Conservation (phyloP, 1,140 invertebrate species). For the Bombyx mandarina region DNA sequence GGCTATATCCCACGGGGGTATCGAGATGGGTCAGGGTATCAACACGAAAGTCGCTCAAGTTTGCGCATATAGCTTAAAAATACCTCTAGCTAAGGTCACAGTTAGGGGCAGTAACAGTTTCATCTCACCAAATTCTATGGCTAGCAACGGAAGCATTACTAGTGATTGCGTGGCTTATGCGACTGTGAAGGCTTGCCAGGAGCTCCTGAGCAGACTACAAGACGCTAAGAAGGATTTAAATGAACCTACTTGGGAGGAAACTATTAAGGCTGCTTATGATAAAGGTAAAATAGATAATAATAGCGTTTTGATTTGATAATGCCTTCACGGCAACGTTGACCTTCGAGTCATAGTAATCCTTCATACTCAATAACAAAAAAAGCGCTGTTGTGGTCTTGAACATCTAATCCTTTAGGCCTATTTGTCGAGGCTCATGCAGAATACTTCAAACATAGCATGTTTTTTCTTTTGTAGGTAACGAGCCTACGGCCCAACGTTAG, state of each 20-base stretch:
- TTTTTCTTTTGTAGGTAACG: too few species aligned
- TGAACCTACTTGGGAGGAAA: conserved; percentile 76
- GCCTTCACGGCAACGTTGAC: too few species aligned
- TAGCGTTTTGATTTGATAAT: too few species aligned
- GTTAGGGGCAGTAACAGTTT: conserved; percentile 79
- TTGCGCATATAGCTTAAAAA: conserved; percentile 80
- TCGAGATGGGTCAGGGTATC: conserved; percentile 82
- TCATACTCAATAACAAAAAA: too few species aligned
- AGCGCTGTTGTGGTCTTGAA: too few species aligned
- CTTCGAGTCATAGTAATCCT: too few species aligned
- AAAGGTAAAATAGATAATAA: conserved; percentile 22
- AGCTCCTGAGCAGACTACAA: conserved; percentile 74
- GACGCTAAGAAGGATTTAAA: conserved; percentile 74
- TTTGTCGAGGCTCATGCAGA: too few species aligned
- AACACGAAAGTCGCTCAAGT: conserved; percentile 81
- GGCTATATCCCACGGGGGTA: conserved; percentile 77
- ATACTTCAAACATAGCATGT: too few species aligned
- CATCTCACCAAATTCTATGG: conserved; percentile 75
- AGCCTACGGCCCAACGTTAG: too few species aligned
- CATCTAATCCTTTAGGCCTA: too few species aligned
- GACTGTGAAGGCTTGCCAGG: conserved; percentile 77
- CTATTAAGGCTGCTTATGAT: conserved; percentile 73
- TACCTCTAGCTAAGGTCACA: conserved; percentile 78
- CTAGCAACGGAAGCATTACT: conserved; percentile 80
- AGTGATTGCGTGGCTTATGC: conserved; percentile 80